phyloP scores from a whole-genome alignment of 2,797 vertebrate genomes.

The Acanthurus lineatus region DNA sequence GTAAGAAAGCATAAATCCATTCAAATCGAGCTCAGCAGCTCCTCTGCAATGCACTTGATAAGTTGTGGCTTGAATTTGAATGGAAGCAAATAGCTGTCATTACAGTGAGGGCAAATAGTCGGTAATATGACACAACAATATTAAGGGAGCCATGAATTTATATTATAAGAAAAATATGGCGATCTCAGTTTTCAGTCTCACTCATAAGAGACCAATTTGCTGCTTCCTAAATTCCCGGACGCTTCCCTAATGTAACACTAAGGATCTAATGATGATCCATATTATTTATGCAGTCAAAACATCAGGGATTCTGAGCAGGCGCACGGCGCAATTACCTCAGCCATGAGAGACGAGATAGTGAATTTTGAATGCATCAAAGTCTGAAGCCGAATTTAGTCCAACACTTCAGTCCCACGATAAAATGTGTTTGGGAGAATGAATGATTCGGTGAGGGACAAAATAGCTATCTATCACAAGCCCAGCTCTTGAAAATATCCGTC shows the following conservation, averaged over 20 bases:
- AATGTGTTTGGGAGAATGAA: slow-evolving; percentile 64
- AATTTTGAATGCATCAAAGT: slow-evolving; percentile 68
- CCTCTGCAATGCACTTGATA: not conserved
- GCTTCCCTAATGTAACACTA: slow-evolving; percentile 60
- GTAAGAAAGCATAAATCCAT: not conserved
- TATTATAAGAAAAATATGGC: slow-evolving; percentile 16
- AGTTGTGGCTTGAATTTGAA: not conserved
- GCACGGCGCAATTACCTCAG: slow-evolving; percentile 64
- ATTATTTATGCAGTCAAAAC: slow-evolving; percentile 70
- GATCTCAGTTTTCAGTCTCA: slow-evolving; percentile 33
- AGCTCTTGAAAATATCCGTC: slow-evolving; percentile 73
- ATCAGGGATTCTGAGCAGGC: slow-evolving; percentile 69
- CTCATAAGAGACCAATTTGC: slow-evolving; percentile 58
- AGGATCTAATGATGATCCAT: slow-evolving; percentile 67
- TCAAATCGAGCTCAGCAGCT: not conserved
- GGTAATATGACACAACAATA: slow-evolving; percentile 25
- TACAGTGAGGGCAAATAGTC: slow-evolving; percentile 11
- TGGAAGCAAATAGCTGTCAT: slow-evolving; percentile 28
- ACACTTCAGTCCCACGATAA: slow-evolving; percentile 55
- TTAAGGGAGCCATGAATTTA: slow-evolving; percentile 11
- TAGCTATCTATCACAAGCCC: slow-evolving; percentile 61
- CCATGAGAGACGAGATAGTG: slow-evolving; percentile 46
- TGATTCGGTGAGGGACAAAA: slow-evolving; percentile 67
- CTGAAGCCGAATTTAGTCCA: slow-evolving; percentile 62
- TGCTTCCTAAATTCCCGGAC: slow-evolving; percentile 32